Evolutionary conservation across 2,113 vertebrate species (phyloP), one percentile per base, ranked within the genome.

Genomic region (Lepus americanus): DNA sequence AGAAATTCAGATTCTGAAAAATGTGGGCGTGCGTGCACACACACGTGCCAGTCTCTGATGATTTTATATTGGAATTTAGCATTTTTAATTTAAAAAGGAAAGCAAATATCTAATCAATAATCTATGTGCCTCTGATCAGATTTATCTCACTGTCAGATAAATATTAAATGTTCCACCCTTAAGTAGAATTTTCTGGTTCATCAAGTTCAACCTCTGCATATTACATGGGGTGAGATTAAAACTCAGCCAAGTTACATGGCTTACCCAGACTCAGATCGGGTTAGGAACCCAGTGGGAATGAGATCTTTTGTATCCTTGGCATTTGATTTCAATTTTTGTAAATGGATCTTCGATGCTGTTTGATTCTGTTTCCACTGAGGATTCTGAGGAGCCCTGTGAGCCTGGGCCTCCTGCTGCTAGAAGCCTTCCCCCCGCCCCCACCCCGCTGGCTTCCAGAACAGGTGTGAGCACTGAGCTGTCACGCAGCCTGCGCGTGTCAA

Each of bases 1-100:
- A 92, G 59, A 87, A 93, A 83, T 81, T 79, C 31, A 74, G 16
- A 51, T 94, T 86, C 31, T 82, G 39, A 79, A 88, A 31, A 29
- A 19, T 80, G 33, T 59, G 29, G 31, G 31, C 31, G 1, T 39
- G n/a, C 6, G 9, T 2, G 0, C 20, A 77, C 31, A 55, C 16
- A 16, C 36, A 2, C 6, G 16, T 55, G 6, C 84, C 74, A 59
- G 55, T 95, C 13, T 59, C 39, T 69, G 36, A 19, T 63, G 25
- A 69, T 44, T 87, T 96, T 86, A 25, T 85, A 29, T 83, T 51
- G 36, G 13, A 14, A 78, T 53, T 83, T 86, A 69, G n/a, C 49
- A 20, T 73, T 92, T 93, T 95, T 81, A 23, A 84, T 77, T 90
- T 61, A 66, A 94, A 95, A 90, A 79, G 81, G 53, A 79, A 90